Conservation (phyloP, 2,113 vertebrate species). For the Perca schrenkii region DNA sequence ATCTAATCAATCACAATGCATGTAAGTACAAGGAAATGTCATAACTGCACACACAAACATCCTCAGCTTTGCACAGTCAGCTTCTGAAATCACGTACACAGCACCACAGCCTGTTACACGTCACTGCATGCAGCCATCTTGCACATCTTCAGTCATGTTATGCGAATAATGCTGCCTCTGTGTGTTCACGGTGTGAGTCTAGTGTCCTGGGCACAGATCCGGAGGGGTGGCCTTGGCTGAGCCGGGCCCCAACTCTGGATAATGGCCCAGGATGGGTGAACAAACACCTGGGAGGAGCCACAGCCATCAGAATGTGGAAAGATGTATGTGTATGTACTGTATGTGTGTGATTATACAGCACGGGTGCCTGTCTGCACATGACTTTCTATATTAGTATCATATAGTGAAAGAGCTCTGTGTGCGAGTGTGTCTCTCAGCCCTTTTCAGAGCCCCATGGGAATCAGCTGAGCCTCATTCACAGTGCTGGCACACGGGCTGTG, state of each 20-base stretch:
- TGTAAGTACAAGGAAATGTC: background rate
- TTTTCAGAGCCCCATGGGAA: constrained; percentile 78
- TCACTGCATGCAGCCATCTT: constrained; percentile 57
- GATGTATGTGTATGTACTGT: constrained; percentile 51
- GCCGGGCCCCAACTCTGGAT: constrained; percentile 55
- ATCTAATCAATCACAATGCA: background rate
- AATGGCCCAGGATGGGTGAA: constrained; percentile 60
- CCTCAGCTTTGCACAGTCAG: background rate
- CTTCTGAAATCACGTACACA: constrained; percentile 7
- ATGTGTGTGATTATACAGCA: constrained; percentile 35
- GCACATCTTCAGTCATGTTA: constrained; percentile 72
- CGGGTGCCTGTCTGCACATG: constrained; percentile 57
- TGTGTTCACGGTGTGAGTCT: constrained; percentile 65
- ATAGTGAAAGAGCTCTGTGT: constrained; percentile 66
- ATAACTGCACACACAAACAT: constrained; percentile 7
- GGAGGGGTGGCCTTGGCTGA: constrained; percentile 69
- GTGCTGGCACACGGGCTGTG: constrained; percentile 69
- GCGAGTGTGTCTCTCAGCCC: constrained; percentile 36
- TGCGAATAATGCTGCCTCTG: constrained; percentile 73
- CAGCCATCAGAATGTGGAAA: constrained; percentile 45
- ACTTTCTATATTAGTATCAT: constrained; percentile 64
- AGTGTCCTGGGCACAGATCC: constrained; percentile 75
- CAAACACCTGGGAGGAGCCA: constrained; percentile 63
- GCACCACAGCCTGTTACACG: constrained; percentile 25
- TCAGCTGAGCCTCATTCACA: constrained; percentile 79